Base-by-base conservation (phyloP, 2,888 invertebrate genomes). In the Coenonympha glycerion region DNA sequence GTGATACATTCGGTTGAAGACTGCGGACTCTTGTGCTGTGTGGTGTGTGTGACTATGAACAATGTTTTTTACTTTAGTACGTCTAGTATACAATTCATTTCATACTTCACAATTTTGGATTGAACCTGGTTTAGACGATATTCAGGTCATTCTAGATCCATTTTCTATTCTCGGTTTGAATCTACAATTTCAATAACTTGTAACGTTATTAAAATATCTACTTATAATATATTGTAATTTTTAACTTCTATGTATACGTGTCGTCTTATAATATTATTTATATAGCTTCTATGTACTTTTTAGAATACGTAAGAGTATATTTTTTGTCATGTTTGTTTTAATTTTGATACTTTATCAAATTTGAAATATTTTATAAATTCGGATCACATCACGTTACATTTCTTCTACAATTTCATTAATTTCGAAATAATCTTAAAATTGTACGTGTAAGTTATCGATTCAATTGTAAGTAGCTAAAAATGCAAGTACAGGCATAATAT, bases 1-100 rank as follows among this genome's bases (percentile, higher is more conserved):
- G 85, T 85, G 86, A 84, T 83, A 78, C 67, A 76, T 77, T 79
- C 70, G 69, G 71, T 73, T 77, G 79, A 81, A 85, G 83, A 84
- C 84, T 84, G 82, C 69, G 71, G 73, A 74, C 70, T 64, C 65
- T 71, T 76, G 77, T 81, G 76, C 76, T 73, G 79, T 79, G 84
- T 83, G 75, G 60, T 71, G 69, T 77, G 77, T 73, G 79, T 81
- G 74, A 69, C 58, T 49, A 47, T 57, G 78, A 72, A 77, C 68
- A 67, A 73, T 45, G 13, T 34, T 74, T 73, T 77, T 40, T 51
- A 51, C 46, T 30, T n/a, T 53, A 51, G 52, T 53, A 46, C 45
- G 26, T 47, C 46, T 56, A 53, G 47, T 50, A 45, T 47, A 45
- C 45, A 53, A 45, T 48, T 41, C 48, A 56, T 56, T 48, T 47